Evolutionary conservation across 2,113 vertebrate species (phyloP), one percentile per base, ranked within the genome.

Genomic region (Phaetusa simplex): DNA sequence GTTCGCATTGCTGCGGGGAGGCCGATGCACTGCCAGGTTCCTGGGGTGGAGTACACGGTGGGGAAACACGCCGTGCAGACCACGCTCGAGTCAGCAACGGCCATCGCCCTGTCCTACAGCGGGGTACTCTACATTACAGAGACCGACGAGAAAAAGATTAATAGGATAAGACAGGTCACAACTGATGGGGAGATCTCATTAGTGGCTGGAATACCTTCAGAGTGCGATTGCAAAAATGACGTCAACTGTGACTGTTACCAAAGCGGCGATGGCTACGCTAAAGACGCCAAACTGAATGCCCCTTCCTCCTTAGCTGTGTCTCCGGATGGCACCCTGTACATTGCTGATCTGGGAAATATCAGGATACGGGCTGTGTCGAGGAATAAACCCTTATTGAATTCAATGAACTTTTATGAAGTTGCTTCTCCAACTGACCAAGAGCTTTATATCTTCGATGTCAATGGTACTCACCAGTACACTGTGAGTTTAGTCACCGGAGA

Each of bases 211-310:
- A 98, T 98, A 66, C 99, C 98, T 34, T 99, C 99, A 0, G 99
- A 99, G 72, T 99, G 99, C 38, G 99, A 99, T 91, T 99, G 99
- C 97, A 99, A 99, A 97, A 99, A 99, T 1, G 99, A 99, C 30
- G 99, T 99, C 97, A 99, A 99, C 97, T 99, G 99, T 40, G 99
- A 99, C 98, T 99, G 99, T 71, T 99, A 99, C 94, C 99, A 99
- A 94, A 98, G 97, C 3, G 99, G 99, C 11, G 99, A 99, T 3
- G 99, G 99, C 76, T 99, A 99, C 20, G 99, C 99, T 97, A 99
- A 99, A 95, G 99, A 99, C 17, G 99, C 99, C 74, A 99, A 99
- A 91, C 99, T 99, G 52, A 99, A 99, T 22, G 99, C 98, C 3
- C 99, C 99, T 1, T 99, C 99, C 65, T 99, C 99, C 29, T 97